Conservation (phyloP, 1,140 invertebrate genomes). For the Aporrectodea caliginosa region DNA sequence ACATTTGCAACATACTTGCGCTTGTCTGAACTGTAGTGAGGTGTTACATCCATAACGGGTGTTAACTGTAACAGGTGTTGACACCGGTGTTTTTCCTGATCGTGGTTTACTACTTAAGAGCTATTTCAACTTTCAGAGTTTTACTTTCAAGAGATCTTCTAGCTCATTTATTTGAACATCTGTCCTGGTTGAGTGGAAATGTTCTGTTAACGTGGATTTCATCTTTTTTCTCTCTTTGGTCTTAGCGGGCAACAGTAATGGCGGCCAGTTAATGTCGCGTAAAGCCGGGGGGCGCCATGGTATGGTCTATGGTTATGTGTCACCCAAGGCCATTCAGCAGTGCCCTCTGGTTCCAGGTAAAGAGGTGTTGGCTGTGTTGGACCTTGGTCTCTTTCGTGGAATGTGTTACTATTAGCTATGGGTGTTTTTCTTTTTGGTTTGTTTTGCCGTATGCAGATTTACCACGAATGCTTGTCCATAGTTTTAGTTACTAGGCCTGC, state of each 20-base stretch:
- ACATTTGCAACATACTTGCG: too few relatives aligned
- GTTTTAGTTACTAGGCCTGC: background rate
- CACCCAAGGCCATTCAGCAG: constrained; percentile 42
- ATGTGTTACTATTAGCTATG: background rate
- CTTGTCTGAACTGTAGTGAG: too few relatives aligned
- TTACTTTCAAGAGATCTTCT: too few relatives aligned
- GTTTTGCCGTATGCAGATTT: background rate
- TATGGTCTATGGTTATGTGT: constrained; percentile 65
- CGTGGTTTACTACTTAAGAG: too few relatives aligned
- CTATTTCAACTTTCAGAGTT: too few relatives aligned
- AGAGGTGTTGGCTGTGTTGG: background rate
- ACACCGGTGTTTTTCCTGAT: too few relatives aligned
- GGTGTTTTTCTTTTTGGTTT: background rate
- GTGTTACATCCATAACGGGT: too few relatives aligned
- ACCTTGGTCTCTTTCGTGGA: background rate
- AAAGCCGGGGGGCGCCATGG: constrained; percentile 64
- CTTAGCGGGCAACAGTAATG: background rate
- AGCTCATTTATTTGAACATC: too few relatives aligned
- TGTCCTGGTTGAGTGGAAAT: too few relatives aligned
- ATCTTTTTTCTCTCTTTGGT: background rate
- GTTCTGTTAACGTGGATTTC: background rate
- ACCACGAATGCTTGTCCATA: background rate
- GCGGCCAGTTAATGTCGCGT: background rate
- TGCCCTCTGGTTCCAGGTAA: constrained; percentile 1
- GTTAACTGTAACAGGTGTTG: too few relatives aligned